Conservation (phyloP, 1,140 invertebrate genomes). For the Drosophila ercepeae region DNA sequence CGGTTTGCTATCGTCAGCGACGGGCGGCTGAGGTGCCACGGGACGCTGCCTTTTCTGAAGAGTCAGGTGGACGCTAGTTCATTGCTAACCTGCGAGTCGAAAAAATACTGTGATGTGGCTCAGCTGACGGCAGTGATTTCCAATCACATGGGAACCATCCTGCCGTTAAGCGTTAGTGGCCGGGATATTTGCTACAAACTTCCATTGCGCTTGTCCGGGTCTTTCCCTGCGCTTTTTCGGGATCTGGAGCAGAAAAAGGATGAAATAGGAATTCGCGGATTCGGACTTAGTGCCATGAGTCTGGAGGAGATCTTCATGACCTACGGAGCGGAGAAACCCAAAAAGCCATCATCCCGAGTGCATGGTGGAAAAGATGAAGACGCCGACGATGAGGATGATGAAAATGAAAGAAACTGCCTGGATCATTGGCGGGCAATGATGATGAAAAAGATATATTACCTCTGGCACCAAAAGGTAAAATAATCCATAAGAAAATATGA, state of each 20-base stretch:
- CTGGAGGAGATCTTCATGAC: constrained; percentile 90
- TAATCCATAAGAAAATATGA: too few relatives aligned
- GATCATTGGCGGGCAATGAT: constrained; percentile 21
- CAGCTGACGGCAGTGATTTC: constrained; percentile 10
- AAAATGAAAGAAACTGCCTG: background rate
- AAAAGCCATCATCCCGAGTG: background rate
- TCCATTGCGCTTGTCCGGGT: background rate
- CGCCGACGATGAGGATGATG: background rate
- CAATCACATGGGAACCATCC: background rate
- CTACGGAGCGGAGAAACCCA: constrained; percentile 5
- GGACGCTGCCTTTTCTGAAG: constrained; percentile 93
- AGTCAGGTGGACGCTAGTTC: constrained; percentile 87
- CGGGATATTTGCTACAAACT: constrained; percentile 25
- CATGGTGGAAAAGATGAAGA: background rate
- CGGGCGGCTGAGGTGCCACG: constrained; percentile 91
- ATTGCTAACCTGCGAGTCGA: constrained; percentile 18
- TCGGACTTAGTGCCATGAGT: constrained; percentile 95
- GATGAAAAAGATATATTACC: constrained; percentile 1
- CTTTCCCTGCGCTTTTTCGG: constrained; percentile 8
- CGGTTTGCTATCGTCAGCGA: constrained; percentile 94
- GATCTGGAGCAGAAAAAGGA: constrained; percentile 14
- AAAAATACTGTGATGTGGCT: constrained; percentile 12
- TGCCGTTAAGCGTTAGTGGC: background rate
- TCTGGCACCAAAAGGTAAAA: background rate
- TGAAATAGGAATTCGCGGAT: constrained; percentile 84